These are phyloP conservation scores for Hippocampus barbouri DNA, from an alignment of 2,113 vertebrate species.

Conservation along the genomic window DNA sequence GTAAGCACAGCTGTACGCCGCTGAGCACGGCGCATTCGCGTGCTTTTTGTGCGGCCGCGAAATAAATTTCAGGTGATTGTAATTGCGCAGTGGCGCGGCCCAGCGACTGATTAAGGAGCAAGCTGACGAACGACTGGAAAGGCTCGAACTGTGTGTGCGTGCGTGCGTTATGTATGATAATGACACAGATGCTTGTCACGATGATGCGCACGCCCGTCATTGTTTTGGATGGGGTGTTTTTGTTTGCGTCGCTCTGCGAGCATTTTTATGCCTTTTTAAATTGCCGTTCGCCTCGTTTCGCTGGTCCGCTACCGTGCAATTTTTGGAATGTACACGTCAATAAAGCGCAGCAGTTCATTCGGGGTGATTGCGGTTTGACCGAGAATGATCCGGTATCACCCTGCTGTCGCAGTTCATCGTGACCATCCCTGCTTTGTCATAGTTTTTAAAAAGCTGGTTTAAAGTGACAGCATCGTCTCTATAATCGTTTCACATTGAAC, in stretches of 20 bases:
- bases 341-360: slow-evolving; percentile 15
- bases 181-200: slow-evolving; percentile 30
- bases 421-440: not conserved
- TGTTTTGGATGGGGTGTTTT: slow-evolving; percentile 9
- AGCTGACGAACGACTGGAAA: slow-evolving; percentile 58
- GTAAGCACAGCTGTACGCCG: slow-evolving; percentile 1
- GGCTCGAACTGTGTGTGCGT: not conserved
- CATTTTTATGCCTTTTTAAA: not conserved
- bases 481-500: not conserved
- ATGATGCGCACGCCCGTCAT: slow-evolving; percentile 38
- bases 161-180: slow-evolving; percentile 37
- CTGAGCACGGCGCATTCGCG: not conserved
- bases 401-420: not conserved
- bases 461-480: not conserved
- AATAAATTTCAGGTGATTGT: slow-evolving; percentile 70
- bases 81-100: slow-evolving; percentile 58
- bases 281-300: not conserved
- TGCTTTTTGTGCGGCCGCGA: slow-evolving; percentile 46
- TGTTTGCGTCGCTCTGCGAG: not conserved
- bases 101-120: slow-evolving; percentile 62
- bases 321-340: not conserved
- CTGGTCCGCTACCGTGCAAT: not conserved
- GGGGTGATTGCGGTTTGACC: slow-evolving; percentile 1
- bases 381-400: not conserved
- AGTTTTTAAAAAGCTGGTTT: not conserved